phyloP scores from a whole-genome alignment of 2,797 vertebrate species.

The Lophius americanus region DNA sequence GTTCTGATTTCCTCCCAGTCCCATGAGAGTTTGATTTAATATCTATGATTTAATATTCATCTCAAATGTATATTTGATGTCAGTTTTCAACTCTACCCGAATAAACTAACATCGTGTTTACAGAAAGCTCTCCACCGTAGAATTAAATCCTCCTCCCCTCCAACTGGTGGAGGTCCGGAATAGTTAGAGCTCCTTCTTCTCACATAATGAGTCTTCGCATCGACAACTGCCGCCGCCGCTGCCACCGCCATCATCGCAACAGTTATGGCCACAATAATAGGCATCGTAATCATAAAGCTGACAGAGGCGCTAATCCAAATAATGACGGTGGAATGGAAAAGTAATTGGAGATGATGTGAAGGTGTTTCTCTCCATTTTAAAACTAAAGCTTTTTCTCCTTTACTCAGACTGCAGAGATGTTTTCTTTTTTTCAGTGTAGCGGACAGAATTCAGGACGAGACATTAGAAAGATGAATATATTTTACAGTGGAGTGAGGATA shows the following conservation, averaged over 20 bases:
- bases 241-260: slow-evolving; percentile 34
- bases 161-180: slow-evolving; percentile 1
- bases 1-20: background rate
- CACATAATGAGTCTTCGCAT: background rate
- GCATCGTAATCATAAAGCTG: slow-evolving; percentile 62
- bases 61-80: background rate
- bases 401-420: background rate
- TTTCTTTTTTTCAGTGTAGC: slow-evolving; percentile 3
- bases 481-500: too few species aligned
- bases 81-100: background rate
- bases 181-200: slow-evolving; percentile 1
- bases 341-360: slow-evolving; percentile 53
- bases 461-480: too few species aligned
- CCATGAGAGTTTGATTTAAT: background rate
- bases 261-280: slow-evolving; percentile 60
- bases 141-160: background rate
- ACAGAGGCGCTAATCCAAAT: slow-evolving; percentile 55
- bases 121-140: background rate
- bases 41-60: background rate
- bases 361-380: slow-evolving; percentile 53
- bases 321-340: slow-evolving; percentile 37
- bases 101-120: background rate
- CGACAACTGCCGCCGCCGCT: too few species aligned
- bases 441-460: too few species aligned
- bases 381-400: background rate